Evolutionary conservation across 2,113 vertebrate species (phyloP), one percentile per base, ranked within the genome.

Genomic region (Perognathus longimembris): DNA sequence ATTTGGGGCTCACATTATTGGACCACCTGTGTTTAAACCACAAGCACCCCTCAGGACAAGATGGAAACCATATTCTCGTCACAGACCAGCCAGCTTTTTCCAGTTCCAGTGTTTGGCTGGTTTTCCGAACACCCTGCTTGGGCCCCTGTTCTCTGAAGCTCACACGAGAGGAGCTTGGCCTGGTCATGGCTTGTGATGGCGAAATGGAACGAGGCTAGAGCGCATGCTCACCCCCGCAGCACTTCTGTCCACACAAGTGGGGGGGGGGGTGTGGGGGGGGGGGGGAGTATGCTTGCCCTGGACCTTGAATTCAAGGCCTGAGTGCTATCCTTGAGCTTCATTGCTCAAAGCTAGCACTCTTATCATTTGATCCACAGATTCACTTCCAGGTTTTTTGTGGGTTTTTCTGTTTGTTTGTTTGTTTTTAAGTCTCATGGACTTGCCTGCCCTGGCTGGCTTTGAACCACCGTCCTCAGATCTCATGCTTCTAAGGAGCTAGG

Each of bases 41-140:
- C 42, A 9, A 76, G 32, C 64, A 40, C 42, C 7, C 38, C n/a
- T 21, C 30, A 28, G 12, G n/a, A n/a, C 30, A 18, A 40, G 6
- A 61, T n/a, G 42, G n/a, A 24, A 28, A 59, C 69, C 28, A n/a
- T 45, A 59, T 32, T 18, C 5, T 32, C 61, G 63, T 45, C 32
- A 3, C 30, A 17, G 64, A 50, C 63, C 81, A 42, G n/a, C n/a
- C 40, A 34, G 92, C 57, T 90, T 82, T 86, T 88, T 78, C 66
- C 14, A 75, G 3, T 64, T 63, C 7, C 30, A 22, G 30, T 22
- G 32, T 42, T 57, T 11, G 80, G 20, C 36, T 63, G 78, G 57
- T 91, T 75, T 91, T 81, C 75, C 50, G 36, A 40, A 6, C 3
- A 3, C 26, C 22, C 64, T 7, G 14, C 24, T 40, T 17, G 54